Evolutionary conservation across 2,113 vertebrate genomes (phyloP), one percentile per base, ranked within the genome.

Genomic region (Gadus macrocephalus): DNA sequence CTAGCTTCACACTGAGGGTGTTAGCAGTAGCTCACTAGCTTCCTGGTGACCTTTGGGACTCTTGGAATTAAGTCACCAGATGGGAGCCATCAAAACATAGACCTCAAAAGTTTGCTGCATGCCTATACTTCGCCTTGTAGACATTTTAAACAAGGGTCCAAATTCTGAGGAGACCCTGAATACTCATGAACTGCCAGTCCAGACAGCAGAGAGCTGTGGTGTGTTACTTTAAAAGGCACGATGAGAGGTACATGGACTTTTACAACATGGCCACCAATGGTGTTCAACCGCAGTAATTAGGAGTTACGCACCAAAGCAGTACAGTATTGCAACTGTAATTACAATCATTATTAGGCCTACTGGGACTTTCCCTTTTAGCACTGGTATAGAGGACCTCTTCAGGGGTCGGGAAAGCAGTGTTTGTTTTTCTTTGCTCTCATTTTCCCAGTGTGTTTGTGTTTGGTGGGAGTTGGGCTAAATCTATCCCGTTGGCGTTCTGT

Each of bases 51-150:
- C 71, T 58, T 71, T 82, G 67, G 2, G 65, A 67, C 64, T 59
- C 71, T 74, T 79, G 78, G 83, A 73, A 85, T 89, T 85, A 85
- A 74, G 66, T 80, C 69, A 71, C 81, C 80, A 87, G 79, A 86
- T 86, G 83, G 84, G 75, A 84, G 75, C 19, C 75, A 88, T 91
- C 83, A 79, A 66, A 38, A 75, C 70, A 79, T 79, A 65, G 53
- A 79, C 55, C 73, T 62, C 72, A 80, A 78, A 71, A 63, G 64
- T 87, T 85, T 78, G 63, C 71, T 78, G 71, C 77, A 74, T 35
- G 53, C 67, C 76, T 61, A 0, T 53, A 59, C 81, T 85, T 67
- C 84, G 82, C 66, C 79, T 66, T 72, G 42, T 71, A 80, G 65
- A 78, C 81, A 60, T 74, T 68, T 42, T 81, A 79, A 88, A 87